Base-by-base conservation (phyloP, 2,113 vertebrate species). In the Megaleporinus macrocephalus region DNA sequence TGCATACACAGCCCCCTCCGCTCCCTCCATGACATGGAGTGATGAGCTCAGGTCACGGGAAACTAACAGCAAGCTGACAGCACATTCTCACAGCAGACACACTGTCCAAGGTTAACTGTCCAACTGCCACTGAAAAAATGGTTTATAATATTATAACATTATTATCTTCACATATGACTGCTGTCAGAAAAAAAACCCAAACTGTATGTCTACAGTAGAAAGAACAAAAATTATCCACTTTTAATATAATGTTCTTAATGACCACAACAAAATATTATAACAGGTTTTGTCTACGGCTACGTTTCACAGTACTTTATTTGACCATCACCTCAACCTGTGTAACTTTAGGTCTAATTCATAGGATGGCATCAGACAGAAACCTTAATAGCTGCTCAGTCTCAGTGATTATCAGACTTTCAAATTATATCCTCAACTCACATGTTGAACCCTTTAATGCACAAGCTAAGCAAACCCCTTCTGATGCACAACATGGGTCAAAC, bases 1-100 rank as follows among this genome's bases (percentile, higher is more conserved):
- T 30, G 61, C 66, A 47, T 5, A 44, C 22, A 57, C 3, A 3
- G 29, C 22, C 12, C 24, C 69, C 20, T 24, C 73, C 76, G 7
- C 36, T 7, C 36, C 36, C n/a, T 61, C 78, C 24, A 63, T 68
- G 57, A 5, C 49, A 18, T 4, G 51, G 53, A 44, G 27, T 68
- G 36, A 33, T 63, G 65, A 78, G 72, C 65, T 74, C 44, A 76
- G 33, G 63, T 20, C 24, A 1, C 15, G 68, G 47, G 75, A 86
- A 84, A 84, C 79, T 84, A 72, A 79, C 79, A 66, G 74, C 80
- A 76, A 61, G 76, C 69, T 82, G 71, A 79, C 61, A 14, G 24
- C 30, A 53, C 72, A 81, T 36, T 74, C 51, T 13, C 24, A 26
- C 20, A 27, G 11, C 44, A 78, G 75, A 83, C 63, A 55, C 63